A percentile compares a stretch with the other conserved stretches of the same genome.
These are phyloP conservation scores for Aeoliscus strigatus DNA, from an alignment of 2,797 vertebrate species.

Conservation along the genomic window DNA sequence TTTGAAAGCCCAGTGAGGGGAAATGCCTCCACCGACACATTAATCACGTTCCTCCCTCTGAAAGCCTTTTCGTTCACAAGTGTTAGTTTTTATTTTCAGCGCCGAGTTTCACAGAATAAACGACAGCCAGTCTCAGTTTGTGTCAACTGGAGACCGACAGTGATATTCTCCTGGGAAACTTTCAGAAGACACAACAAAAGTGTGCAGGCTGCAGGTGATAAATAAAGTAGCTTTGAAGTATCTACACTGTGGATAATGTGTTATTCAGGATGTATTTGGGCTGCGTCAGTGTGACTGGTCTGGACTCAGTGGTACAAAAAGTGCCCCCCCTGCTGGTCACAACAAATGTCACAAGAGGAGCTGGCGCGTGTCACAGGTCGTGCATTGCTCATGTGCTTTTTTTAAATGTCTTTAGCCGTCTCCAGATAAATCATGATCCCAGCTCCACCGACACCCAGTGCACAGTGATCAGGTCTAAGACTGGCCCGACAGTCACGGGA, in stretches of 20 bases:
- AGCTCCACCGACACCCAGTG: constrained; percentile 22
- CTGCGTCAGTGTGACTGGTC: constrained; percentile 15
- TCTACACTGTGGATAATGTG: constrained; percentile 41
- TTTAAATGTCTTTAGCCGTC: constrained; percentile 36
- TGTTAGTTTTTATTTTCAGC: constrained; percentile 66
- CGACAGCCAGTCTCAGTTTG: constrained; percentile 52
- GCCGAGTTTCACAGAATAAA: constrained; percentile 41
- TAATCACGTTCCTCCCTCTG: constrained; percentile 43
- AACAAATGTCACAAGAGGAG: constrained; percentile 11
- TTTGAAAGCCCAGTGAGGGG: constrained; percentile 51
- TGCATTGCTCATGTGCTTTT: constrained; percentile 19
- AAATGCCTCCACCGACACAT: constrained; percentile 49
- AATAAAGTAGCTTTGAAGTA: constrained; percentile 55
- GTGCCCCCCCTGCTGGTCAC: constrained; percentile 74
- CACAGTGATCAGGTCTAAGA: constrained; percentile 48
- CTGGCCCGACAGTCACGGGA: constrained; percentile 50
- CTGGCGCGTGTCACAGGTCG: constrained; percentile 32
- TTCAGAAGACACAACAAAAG: constrained; percentile 36
- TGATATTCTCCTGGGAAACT: constrained; percentile 58
- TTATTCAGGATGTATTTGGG: constrained; percentile 30
- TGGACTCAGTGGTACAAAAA: constrained; percentile 49
- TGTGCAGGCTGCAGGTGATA: constrained; percentile 11
- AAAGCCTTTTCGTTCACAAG: constrained; percentile 54
- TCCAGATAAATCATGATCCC: constrained; percentile 43
- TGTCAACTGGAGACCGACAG: constrained; percentile 65